These are phyloP conservation scores for Meloidogyne exigua DNA, from an alignment of 1,140 invertebrate species.

Conservation along the genomic window DNA sequence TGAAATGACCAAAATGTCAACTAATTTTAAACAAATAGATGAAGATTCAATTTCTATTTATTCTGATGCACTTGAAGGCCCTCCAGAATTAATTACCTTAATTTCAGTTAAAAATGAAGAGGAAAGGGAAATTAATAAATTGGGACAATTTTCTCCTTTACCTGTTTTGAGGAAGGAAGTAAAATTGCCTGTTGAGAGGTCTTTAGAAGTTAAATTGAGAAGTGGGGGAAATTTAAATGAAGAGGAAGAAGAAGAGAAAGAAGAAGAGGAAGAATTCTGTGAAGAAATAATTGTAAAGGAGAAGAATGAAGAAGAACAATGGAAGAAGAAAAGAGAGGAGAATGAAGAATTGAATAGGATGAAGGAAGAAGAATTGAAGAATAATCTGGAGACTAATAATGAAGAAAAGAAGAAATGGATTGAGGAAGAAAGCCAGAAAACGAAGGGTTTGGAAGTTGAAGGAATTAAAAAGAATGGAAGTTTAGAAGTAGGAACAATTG, in stretches of 20 bases:
- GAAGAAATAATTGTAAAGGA: too few species aligned
- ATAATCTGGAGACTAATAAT: background rate
- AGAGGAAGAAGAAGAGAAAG: background rate
- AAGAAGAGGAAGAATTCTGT: background rate
- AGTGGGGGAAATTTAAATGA: background rate
- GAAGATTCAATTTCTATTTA: conserved; percentile 20
- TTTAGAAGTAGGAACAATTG: background rate
- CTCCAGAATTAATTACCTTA: background rate
- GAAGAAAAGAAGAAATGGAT: background rate
- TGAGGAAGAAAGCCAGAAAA: background rate
- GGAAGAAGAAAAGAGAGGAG: background rate
- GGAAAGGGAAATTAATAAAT: background rate
- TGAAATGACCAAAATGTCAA: background rate
- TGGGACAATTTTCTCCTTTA: background rate
- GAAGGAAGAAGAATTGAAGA: background rate
- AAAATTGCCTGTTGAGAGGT: background rate
- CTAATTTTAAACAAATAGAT: background rate
- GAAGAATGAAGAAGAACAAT: background rate
- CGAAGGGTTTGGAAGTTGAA: background rate
- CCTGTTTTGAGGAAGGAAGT: background rate
- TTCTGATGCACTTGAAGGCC: conserved; percentile 20
- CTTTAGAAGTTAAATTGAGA: background rate
- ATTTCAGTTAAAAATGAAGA: background rate
- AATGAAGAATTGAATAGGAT: too few species aligned
- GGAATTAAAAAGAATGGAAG: background rate